These are phyloP conservation scores for Metellina segmentata DNA, from an alignment of 2,888 invertebrate species.

Conservation along the genomic window DNA sequence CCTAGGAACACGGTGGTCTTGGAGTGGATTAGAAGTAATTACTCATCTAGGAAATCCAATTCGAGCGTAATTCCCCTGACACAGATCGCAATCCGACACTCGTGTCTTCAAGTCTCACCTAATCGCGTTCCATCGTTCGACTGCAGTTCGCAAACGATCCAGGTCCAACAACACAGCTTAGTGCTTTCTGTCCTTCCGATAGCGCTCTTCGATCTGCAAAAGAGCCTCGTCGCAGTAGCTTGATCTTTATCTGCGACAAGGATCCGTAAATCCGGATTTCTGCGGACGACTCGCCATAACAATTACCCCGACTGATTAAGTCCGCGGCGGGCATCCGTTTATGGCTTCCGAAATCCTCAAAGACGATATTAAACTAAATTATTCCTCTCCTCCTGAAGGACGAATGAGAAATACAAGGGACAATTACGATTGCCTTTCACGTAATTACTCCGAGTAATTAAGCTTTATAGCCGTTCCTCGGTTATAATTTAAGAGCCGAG, in stretches of 20 bases:
- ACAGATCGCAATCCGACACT: neutral
- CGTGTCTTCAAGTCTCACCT: neutral
- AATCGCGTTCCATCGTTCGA: neutral
- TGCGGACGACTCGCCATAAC: slow-evolving; percentile 17
- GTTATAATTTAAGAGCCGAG: slow-evolving; percentile 21
- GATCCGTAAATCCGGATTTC: slow-evolving; percentile 5
- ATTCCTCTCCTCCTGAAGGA: slow-evolving; percentile 10
- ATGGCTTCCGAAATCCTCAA: slow-evolving; percentile 42
- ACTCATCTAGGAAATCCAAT: too few relatives aligned
- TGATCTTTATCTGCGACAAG: neutral
- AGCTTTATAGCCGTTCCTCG: slow-evolving; percentile 33
- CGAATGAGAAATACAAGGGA: slow-evolving; percentile 13
- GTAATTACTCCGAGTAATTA: slow-evolving; percentile 39
- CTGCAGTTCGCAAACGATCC: neutral
- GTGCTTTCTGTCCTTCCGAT: neutral
- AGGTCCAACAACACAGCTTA: neutral
- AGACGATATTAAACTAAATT: slow-evolving; percentile 50
- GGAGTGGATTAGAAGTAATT: too few relatives aligned
- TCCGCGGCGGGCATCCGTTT: slow-evolving; percentile 17
- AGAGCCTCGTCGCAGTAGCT: neutral
- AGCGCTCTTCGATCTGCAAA: neutral
- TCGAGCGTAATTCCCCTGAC: too few relatives aligned
- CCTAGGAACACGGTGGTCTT: too few relatives aligned
- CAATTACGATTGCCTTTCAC: slow-evolving; percentile 34
- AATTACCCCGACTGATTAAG: slow-evolving; percentile 32